Evolutionary conservation across 2,797 vertebrate species (phyloP), one percentile per base, ranked within the genome.

Genomic region (Urosaurus nigricauda): DNA sequence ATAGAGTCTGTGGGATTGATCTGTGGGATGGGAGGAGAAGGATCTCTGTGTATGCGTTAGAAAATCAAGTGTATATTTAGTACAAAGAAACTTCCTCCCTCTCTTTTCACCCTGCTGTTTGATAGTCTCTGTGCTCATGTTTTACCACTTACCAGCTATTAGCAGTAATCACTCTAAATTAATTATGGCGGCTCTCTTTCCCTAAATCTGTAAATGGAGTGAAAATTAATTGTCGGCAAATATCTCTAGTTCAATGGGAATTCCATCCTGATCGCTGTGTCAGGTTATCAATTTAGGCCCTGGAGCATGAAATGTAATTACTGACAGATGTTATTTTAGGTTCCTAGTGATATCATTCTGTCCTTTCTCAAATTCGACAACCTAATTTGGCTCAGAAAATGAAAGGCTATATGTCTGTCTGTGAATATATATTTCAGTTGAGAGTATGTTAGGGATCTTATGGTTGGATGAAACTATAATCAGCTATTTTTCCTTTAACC

Each of bases 151-250:
- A 93, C 94, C 92, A 95, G 94, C 95, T 94, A 95, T 92, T 96
- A 91, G 89, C 93, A 94, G 92, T 96, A 93, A 95, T 94, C 65
- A 0, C 92, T 94, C 90, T 93, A 94, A 96, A 96, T 95, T 94
- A 96, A 96, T 96, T 95, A 95, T 0, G 9, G 85, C 60, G 87
- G 82, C 89, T 93, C 94, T 93, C 92, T 92, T 87, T 93, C 94
- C 93, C 89, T 79, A 93, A 90, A 90, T 63, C 93, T 90, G 79
- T 83, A 84, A 93, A 94, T 35, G 84, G 93, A 95, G 90, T 73
- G 85, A 89, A 94, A 96, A 95, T 95, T 94, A 96, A 95, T 95
- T 95, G 95, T 91, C 89, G 83, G 93, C 81, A 91, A 91, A 63
- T 90, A 89, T 91, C 93, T 95, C 89, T 90, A 93, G 91, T 91